These are phyloP conservation scores for Meta bourneti DNA, from an alignment of 2,888 invertebrate species.

Conservation along the genomic window DNA sequence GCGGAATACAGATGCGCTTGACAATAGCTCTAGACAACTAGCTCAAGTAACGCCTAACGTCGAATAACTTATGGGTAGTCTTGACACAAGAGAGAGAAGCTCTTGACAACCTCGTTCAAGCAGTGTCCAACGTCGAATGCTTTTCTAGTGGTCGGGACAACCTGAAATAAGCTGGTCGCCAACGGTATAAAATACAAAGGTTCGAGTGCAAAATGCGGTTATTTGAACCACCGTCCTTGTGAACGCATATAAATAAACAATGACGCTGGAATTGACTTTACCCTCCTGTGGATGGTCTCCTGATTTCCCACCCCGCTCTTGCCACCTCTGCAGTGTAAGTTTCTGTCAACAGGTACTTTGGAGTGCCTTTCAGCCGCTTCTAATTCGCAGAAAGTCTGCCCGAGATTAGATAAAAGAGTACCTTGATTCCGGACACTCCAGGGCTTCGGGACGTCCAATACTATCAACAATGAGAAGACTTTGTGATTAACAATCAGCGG, in stretches of 20 bases:
- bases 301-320: constrained; percentile 47
- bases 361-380: constrained; percentile 47
- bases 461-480: constrained; percentile 1
- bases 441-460: constrained; percentile 12
- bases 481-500: constrained; percentile 31
- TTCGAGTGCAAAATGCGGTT: constrained; percentile 64
- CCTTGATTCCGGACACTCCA: constrained; percentile 39
- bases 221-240: constrained; percentile 65
- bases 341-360: constrained; percentile 61
- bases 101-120: neutral
- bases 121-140: neutral
- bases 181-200: constrained; percentile 69
- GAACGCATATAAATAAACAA: constrained; percentile 64
- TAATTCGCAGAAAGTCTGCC: constrained; percentile 37
- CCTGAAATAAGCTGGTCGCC: constrained; percentile 20
- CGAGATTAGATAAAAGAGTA: constrained; percentile 62
- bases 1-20: neutral
- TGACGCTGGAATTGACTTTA: constrained; percentile 45
- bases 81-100: neutral
- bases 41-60: constrained; percentile 1
- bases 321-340: constrained; percentile 3
- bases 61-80: neutral
- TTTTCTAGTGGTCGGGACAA: constrained; percentile 1
- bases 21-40: neutral
- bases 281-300: constrained; percentile 40